phyloP scores from a whole-genome alignment of 2,797 vertebrate genomes.

The Nasua narica region DNA sequence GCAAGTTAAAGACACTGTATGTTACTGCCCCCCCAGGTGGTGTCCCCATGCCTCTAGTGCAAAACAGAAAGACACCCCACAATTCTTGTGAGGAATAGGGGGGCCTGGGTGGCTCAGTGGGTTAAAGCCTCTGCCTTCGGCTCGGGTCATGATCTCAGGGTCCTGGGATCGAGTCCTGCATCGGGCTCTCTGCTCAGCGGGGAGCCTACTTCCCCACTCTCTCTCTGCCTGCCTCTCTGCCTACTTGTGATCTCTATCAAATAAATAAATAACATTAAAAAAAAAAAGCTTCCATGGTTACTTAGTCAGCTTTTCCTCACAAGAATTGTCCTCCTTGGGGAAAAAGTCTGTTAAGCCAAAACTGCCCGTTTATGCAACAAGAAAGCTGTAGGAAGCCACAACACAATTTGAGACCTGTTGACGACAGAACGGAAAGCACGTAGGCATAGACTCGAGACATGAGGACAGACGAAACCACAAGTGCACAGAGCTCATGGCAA shows the following conservation, averaged over 20 bases:
- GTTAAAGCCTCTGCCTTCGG: no score
- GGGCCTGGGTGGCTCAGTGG: no score
- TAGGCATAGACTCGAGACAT: neutral
- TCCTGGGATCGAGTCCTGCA: no score
- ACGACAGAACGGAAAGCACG: neutral
- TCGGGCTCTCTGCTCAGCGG: no score
- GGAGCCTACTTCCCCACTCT: no score
- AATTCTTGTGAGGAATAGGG: no score
- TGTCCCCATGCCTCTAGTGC: neutral
- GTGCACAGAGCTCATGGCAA: neutral
- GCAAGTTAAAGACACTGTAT: neutral
- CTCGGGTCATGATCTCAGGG: no score
- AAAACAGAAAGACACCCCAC: neutral
- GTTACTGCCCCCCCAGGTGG: neutral
- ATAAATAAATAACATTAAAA: no score
- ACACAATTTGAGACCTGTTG: neutral
- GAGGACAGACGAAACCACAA: neutral
- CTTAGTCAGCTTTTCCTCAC: neutral
- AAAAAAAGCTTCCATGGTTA: neutral
- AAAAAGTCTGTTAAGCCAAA: slow-evolving; percentile 12
- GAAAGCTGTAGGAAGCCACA: neutral
- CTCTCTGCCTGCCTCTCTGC: no score
- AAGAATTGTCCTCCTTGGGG: neutral
- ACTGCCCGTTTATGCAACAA: neutral
- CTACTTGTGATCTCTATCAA: no score